A percentile compares a stretch with the other conserved stretches of the same genome.
Conservation (phyloP, 2,113 vertebrate genomes). For the Strix aluco region DNA sequence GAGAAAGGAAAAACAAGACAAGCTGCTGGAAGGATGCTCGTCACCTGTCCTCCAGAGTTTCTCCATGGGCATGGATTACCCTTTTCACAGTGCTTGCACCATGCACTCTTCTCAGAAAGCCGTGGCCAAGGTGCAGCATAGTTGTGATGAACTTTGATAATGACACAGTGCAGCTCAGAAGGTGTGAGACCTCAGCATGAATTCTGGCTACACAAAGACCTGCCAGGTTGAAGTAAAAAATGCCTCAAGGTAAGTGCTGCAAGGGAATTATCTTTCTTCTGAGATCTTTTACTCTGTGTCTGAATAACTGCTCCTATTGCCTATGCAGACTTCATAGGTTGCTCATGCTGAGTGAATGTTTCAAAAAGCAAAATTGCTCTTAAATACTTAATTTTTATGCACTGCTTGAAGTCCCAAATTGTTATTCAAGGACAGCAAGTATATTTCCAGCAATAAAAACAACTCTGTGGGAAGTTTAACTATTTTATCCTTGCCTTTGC, state of each 20-base stretch:
- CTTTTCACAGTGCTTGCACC: not conserved
- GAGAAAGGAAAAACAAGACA: not conserved
- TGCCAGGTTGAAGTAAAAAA: not conserved
- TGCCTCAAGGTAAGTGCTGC: not conserved
- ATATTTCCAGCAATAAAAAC: slow-evolving; percentile 16
- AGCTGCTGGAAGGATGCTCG: not conserved
- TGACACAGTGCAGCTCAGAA: not conserved
- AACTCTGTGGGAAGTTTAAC: not conserved
- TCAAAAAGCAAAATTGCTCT: not conserved
- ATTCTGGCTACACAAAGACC: not conserved
- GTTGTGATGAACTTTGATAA: not conserved
- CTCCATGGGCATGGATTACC: not conserved
- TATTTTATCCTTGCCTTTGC: not conserved
- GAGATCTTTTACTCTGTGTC: not conserved
- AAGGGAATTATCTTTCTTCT: not conserved
- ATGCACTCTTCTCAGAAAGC: not conserved
- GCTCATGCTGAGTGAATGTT: not conserved
- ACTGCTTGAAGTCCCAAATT: not conserved
- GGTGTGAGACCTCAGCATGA: not conserved
- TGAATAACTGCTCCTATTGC: not conserved
- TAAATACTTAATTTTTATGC: slow-evolving; percentile 8
- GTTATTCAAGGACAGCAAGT: slow-evolving; percentile 14
- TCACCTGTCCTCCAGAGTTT: not conserved
- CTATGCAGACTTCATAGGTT: not conserved
- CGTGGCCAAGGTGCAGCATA: not conserved